Conservation (phyloP, 2,888 invertebrate genomes). For the Aricia artaxerxes region DNA sequence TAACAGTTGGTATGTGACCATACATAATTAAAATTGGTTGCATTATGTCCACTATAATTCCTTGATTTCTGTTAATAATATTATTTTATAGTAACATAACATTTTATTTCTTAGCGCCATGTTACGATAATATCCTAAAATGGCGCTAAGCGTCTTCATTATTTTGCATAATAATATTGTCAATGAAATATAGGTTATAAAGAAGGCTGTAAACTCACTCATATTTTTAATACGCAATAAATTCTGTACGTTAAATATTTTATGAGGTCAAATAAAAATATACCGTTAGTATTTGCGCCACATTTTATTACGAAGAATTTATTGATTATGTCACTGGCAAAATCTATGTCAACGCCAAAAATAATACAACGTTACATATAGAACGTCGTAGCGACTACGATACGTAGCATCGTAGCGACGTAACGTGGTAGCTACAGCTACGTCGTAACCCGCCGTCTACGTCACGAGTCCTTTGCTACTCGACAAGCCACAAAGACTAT, state of each 20-base stretch:
- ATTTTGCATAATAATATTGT: constrained; percentile 2
- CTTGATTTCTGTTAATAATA: no score
- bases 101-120: background rate
- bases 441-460: background rate
- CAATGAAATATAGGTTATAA: background rate
- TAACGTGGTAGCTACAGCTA: constrained; percentile 3
- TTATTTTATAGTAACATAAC: no score
- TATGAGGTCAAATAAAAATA: constrained; percentile 8
- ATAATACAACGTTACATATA: background rate
- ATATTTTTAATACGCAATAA: constrained; percentile 17
- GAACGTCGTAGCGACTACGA: background rate
- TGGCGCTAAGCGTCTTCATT: background rate
- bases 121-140: background rate
- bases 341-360: background rate
- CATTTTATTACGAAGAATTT: background rate
- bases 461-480: no score
- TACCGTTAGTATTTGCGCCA: constrained; percentile 15
- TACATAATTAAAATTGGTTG: no score
- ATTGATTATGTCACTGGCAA: background rate
- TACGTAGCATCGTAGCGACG: background rate
- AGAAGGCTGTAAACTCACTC: constrained; percentile 12
- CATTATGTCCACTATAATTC: no score
- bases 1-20: no score
- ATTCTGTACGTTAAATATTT: constrained; percentile 19
- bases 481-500: no score